These are phyloP conservation scores for Furcula furcula DNA, from an alignment of 2,888 invertebrate species.

Conservation along the genomic window DNA sequence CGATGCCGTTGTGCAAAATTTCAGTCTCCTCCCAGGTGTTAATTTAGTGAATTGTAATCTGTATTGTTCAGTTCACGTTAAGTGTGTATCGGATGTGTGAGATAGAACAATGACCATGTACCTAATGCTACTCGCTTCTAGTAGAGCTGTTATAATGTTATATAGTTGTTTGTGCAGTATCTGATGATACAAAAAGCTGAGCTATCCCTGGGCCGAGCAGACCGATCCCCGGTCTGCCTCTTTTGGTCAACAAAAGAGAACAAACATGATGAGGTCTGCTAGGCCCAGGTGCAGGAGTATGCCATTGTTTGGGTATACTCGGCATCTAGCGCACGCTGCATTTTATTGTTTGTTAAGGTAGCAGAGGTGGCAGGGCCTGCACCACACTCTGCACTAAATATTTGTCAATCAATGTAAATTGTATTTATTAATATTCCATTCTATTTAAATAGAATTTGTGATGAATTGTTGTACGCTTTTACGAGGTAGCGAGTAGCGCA, in stretches of 20 bases:
- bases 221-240: constrained; percentile 35
- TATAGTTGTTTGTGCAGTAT: constrained; percentile 67
- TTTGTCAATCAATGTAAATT: constrained; percentile 72
- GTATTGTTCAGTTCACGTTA: constrained; percentile 57
- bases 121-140: constrained; percentile 70
- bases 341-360: constrained; percentile 71
- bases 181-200: constrained; percentile 45
- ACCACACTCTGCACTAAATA: constrained; percentile 41
- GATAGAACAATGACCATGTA: constrained; percentile 57
- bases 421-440: constrained; percentile 72
- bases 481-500: constrained; percentile 61
- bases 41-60: constrained; percentile 57
- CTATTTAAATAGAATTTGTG: constrained; percentile 69
- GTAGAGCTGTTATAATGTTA: constrained; percentile 70
- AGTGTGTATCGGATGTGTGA: constrained; percentile 60
- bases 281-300: constrained; percentile 33
- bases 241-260: constrained; percentile 47
- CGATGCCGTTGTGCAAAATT: constrained; percentile 52
- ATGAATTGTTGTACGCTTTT: constrained; percentile 60
- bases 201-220: constrained; percentile 30
- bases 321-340: constrained; percentile 39
- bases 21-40: constrained; percentile 51
- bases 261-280: constrained; percentile 32
- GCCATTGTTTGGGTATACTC: constrained; percentile 24
- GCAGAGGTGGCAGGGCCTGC: constrained; percentile 31